Base-by-base conservation (phyloP, 1,140 invertebrate genomes). In the Cotesia chilonis region DNA sequence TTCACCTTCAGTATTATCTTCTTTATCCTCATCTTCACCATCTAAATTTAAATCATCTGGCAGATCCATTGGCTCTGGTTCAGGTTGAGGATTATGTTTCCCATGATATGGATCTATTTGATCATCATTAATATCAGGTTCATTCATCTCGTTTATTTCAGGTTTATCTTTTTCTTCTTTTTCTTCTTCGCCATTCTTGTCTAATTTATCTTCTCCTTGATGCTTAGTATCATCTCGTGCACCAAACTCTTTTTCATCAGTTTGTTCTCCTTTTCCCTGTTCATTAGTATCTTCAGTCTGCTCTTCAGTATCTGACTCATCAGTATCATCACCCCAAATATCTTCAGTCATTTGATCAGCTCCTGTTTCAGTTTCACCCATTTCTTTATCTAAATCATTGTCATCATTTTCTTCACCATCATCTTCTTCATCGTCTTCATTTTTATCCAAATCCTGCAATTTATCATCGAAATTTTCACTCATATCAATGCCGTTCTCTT, bases 401-500 rank as follows among this genome's bases (percentile, higher is more conserved):
- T 94, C 90, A 14, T 89, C 84, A 12, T 91, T 87, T 2, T 91
- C 85, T 12, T 91, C 87, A 3, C 91, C 88, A 1, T 93, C 89
- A 73, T 92, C 87, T 68, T 93, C 90, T 10, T 91, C 90, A 47
- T 93, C 88, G 83, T 89, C 86, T 76, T 92, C 88, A 51, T 89
- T 83, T 65, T 92, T 88, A 14, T 96, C 94, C 17, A 94, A 83
- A 85, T 98, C 95, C 82, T 96, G 93, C 60, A 92, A 84, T 80
- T 95, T 92, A 4, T 92, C 93, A 64, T 95, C 95, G 87, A 98
- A 96, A 84, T 98, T 93, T 72, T 98, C 95, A 10, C 92, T 93
- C 95, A 98, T 97, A 79, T 98, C 95, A 60, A 98, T 92, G 14
- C 96, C 97, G 71, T 98, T 94, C 68, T 99, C 95, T 86, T 98